A percentile compares a stretch with the other conserved stretches of the same genome.
phyloP scores from a whole-genome alignment of 2,797 vertebrate species.

The Lateolabrax maculatus region DNA sequence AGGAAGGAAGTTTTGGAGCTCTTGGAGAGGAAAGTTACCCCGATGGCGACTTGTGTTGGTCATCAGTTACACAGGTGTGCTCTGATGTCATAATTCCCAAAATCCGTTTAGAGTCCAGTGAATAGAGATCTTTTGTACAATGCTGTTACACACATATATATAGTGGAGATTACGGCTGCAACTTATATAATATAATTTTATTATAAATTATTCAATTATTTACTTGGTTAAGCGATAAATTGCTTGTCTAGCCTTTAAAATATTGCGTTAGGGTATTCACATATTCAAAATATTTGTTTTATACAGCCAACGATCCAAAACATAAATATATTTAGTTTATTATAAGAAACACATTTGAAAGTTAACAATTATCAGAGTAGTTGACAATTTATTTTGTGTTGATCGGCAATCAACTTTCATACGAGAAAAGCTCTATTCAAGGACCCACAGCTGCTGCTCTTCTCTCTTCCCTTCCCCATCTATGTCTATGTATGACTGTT shows the following conservation, averaged over 20 bases:
- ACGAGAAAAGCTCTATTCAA: background rate
- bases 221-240: background rate
- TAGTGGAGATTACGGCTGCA: background rate
- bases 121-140: background rate
- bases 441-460: no score
- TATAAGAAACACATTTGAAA: background rate
- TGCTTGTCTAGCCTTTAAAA: background rate
- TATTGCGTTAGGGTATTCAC: no score
- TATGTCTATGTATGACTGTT: slow-evolving; percentile 8
- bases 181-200: background rate
- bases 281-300: background rate
- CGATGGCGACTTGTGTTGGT: slow-evolving; percentile 52
- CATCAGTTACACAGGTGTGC: slow-evolving; percentile 65
- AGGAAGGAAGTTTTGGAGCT: slow-evolving; percentile 78
- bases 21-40: slow-evolving; percentile 73
- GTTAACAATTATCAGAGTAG: background rate
- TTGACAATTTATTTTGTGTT: no score
- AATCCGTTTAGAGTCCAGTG: background rate
- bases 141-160: background rate
- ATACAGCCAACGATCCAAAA: background rate
- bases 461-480: slow-evolving; percentile 13
- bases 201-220: background rate
- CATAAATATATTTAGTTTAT: background rate
- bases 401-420: background rate
- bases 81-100: slow-evolving; percentile 48